phyloP scores from a whole-genome alignment of 2,888 invertebrate genomes.

The Polylopha cassiicola region DNA sequence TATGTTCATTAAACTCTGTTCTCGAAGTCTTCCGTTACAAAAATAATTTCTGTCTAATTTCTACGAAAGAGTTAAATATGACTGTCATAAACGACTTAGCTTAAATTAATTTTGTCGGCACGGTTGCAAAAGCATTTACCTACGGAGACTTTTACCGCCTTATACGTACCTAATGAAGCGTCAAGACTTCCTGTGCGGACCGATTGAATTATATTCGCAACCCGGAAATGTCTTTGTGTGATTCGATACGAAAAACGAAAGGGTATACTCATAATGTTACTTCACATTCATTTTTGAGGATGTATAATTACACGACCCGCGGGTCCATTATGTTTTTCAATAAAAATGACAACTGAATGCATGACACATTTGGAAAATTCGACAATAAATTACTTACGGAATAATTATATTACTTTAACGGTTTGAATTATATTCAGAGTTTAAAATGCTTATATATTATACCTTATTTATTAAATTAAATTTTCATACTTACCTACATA shows the following conservation, averaged over 20 bases:
- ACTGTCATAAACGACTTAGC: no score
- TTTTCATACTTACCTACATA: no score
- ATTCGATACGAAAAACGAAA: conserved; percentile 47
- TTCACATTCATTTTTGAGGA: conserved; percentile 25
- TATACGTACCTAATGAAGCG: conserved; percentile 62
- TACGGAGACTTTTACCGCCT: conserved; percentile 44
- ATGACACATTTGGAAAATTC: conserved; percentile 3
- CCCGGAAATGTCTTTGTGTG: conserved; percentile 65
- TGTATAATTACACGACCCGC: conserved; percentile 46
- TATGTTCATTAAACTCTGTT: no score
- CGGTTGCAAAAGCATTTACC: conserved; percentile 46
- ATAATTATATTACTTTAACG: no score
- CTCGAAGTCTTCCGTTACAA: no score
- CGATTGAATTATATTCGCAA: conserved; percentile 60
- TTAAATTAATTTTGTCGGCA: no score
- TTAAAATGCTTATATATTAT: no score
- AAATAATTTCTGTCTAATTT: no score
- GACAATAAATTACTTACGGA: no score
- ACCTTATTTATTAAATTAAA: no score
- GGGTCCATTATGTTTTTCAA: conserved; percentile 26
- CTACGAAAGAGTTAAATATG: no score
- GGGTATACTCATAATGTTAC: conserved; percentile 50
- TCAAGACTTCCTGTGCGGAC: conserved; percentile 58
- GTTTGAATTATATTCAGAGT: no score
- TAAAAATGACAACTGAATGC: conserved; percentile 11